Percentiles rank a stretch among this genome's conserved stretches.
These are phyloP conservation scores for Drosophila pseudoobscura DNA, from an alignment of 1,140 invertebrate genomes.

Conservation along the genomic window DNA sequence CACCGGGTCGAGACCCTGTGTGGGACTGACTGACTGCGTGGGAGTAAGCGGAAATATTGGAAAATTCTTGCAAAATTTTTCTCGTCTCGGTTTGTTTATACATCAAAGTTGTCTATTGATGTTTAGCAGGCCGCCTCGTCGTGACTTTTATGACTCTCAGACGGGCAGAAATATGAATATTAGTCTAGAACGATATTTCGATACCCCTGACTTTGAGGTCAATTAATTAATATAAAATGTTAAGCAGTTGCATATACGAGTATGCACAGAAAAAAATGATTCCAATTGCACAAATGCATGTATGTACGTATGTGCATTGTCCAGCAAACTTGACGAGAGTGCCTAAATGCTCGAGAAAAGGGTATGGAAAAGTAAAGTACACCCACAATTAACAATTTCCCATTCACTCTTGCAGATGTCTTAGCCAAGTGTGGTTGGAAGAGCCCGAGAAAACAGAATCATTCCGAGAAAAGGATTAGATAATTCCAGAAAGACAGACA, in stretches of 20 bases:
- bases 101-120: constrained; percentile 54
- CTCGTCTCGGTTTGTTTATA: constrained; percentile 48
- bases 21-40: constrained; percentile 49
- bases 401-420: constrained; percentile 52
- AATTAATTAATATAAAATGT: too few species aligned
- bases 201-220: too few species aligned
- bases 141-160: too few species aligned
- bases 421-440: constrained; percentile 36
- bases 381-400: constrained; percentile 25
- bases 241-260: too few species aligned
- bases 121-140: constrained; percentile 42
- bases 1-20: not conserved
- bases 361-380: constrained; percentile 5
- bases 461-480: constrained; percentile 24
- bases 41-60: constrained; percentile 52
- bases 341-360: too few species aligned
- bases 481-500: constrained; percentile 2
- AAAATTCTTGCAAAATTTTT: constrained; percentile 53
- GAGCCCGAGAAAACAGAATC: constrained; percentile 11
- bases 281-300: not conserved
- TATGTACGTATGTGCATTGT: too few species aligned
- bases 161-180: too few species aligned
- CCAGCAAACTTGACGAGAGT: too few species aligned
- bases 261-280: too few species aligned
- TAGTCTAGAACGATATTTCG: too few species aligned